phyloP scores from a whole-genome alignment of 2,888 invertebrate species.

The Scaptomyza reducta region DNA sequence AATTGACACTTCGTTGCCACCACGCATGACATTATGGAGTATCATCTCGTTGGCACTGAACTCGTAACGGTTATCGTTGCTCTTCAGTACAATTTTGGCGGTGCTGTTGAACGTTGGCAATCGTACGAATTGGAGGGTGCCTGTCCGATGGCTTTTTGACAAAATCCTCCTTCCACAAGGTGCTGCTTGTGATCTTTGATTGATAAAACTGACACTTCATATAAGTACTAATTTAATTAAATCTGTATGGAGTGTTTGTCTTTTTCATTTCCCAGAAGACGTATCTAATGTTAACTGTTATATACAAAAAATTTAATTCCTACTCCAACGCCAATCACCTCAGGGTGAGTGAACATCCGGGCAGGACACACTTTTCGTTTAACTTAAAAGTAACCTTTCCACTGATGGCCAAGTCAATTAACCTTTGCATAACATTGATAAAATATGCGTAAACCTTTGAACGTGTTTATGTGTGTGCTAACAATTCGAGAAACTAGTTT shows the following conservation, averaged over 20 bases:
- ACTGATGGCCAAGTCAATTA: slow-evolving; percentile 41
- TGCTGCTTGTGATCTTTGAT: neutral
- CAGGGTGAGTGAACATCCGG: slow-evolving; percentile 1
- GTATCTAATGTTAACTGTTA: slow-evolving; percentile 1
- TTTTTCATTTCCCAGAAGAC: slow-evolving; percentile 12
- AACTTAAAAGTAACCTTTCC: slow-evolving; percentile 16
- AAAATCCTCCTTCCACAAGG: slow-evolving; percentile 58
- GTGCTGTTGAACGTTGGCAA: slow-evolving; percentile 65
- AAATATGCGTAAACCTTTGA: neutral
- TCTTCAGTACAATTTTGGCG: slow-evolving; percentile 65
- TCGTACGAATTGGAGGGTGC: slow-evolving; percentile 71
- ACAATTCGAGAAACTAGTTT: slow-evolving; percentile 31
- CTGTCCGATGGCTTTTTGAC: slow-evolving; percentile 81
- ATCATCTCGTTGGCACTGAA: slow-evolving; percentile 52
- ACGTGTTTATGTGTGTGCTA: slow-evolving; percentile 25
- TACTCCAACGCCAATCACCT: too few relatives aligned
- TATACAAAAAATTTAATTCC: slow-evolving; percentile 15
- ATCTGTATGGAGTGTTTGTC: neutral
- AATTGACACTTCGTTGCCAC: slow-evolving; percentile 63
- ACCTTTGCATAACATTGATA: slow-evolving; percentile 15
- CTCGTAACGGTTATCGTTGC: slow-evolving; percentile 50
- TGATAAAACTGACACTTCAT: neutral
- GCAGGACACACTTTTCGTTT: neutral
- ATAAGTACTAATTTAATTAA: neutral
- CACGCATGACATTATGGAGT: slow-evolving; percentile 59